phyloP scores from a whole-genome alignment of 2,888 invertebrate species.

The Stratiomys singularior region DNA sequence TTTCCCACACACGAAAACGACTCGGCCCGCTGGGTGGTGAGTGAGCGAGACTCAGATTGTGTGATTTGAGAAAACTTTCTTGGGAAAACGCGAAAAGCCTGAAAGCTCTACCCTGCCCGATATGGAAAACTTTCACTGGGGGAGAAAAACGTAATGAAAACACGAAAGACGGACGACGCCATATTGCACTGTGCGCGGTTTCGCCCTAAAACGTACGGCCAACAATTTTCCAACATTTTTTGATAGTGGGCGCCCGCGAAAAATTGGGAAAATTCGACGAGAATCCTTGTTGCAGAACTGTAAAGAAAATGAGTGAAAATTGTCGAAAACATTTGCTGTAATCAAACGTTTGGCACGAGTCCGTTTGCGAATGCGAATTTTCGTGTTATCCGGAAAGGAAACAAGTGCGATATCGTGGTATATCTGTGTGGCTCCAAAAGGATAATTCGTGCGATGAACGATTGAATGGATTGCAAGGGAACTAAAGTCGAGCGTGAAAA shows the following conservation, averaged over 20 bases:
- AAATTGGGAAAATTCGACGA: constrained; percentile 27
- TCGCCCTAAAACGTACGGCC: constrained; percentile 52
- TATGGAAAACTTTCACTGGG: constrained; percentile 13
- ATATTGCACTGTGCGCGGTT: constrained; percentile 52
- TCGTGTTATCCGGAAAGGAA: constrained; percentile 10
- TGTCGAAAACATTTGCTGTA: constrained; percentile 19
- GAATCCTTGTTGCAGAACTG: not conserved
- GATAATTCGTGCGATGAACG: not conserved
- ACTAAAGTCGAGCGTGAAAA: not conserved
- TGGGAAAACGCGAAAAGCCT: constrained; percentile 36
- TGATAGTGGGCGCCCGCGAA: constrained; percentile 52
- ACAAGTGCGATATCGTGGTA: constrained; percentile 27
- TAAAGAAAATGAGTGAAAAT: constrained; percentile 42
- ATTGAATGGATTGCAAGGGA: not conserved
- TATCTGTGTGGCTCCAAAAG: constrained; percentile 5
- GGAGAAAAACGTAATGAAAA: constrained; percentile 49
- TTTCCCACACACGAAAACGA: constrained; percentile 25
- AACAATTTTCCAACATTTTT: constrained; percentile 48
- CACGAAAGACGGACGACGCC: constrained; percentile 50
- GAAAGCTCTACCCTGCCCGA: constrained; percentile 35
- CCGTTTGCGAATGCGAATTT: not conserved
- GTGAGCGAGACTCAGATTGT: not conserved
- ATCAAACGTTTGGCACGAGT: not conserved
- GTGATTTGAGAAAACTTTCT: constrained; percentile 15
- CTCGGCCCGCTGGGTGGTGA: not conserved